Percentiles rank a stretch among this genome's conserved stretches.
Evolutionary conservation across 2,888 invertebrate species (phyloP).

Genomic region (Lithophane socia): DNA sequence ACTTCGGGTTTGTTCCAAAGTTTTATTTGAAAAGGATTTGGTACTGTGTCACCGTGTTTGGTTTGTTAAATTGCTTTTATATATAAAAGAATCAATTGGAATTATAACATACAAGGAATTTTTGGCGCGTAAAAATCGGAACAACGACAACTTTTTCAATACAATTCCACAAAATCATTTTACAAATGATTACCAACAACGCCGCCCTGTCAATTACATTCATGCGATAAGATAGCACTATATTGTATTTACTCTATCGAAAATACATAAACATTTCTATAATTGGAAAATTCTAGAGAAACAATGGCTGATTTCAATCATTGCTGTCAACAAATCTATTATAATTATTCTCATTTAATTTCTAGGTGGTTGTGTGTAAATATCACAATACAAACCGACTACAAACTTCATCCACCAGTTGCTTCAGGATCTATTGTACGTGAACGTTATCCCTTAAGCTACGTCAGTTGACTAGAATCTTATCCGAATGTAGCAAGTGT

Average conservation of each 20-base stretch:
- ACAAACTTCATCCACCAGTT: slow-evolving; percentile 26
- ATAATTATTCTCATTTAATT: not conserved
- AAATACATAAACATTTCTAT: not conserved
- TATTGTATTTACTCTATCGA: not conserved
- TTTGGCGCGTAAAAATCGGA: not conserved
- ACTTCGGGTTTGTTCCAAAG: slow-evolving; percentile 25
- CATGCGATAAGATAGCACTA: not conserved
- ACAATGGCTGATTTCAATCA: not conserved
- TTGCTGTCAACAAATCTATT: not conserved
- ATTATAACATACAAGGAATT: not conserved
- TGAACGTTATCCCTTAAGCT: slow-evolving; percentile 26
- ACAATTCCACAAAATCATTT: not conserved
- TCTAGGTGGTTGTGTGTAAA: not conserved
- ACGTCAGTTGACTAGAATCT: slow-evolving; percentile 15
- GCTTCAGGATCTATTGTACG: slow-evolving; percentile 19
- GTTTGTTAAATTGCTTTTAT: not conserved
- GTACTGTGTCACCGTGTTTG: slow-evolving; percentile 32
- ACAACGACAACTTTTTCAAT: not conserved
- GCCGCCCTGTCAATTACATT: not conserved
- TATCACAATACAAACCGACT: not conserved
- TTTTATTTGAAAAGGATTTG: slow-evolving; percentile 36
- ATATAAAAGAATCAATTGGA: not conserved
- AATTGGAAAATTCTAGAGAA: not conserved
- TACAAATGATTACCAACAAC: not conserved
- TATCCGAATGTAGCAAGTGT: not conserved